These are phyloP conservation scores for Carcina quercana DNA, from an alignment of 2,888 invertebrate genomes.

Conservation along the genomic window DNA sequence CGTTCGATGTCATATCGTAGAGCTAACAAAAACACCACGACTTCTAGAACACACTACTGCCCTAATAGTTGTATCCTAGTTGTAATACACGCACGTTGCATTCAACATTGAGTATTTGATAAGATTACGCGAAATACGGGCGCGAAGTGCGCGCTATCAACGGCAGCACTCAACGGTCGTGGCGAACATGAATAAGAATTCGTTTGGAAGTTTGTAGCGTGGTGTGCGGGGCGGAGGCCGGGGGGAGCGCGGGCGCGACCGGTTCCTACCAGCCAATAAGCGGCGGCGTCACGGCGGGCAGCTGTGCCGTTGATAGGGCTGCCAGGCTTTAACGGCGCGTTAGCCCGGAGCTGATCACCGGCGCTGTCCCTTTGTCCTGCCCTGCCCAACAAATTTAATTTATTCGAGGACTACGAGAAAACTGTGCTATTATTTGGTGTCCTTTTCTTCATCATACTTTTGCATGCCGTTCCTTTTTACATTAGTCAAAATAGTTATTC, in stretches of 20 bases:
- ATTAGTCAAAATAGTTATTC: too few relatives aligned
- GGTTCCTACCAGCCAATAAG: slow-evolving; percentile 60
- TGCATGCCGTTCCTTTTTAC: too few relatives aligned
- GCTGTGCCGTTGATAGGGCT: slow-evolving; percentile 50
- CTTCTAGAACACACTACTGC: slow-evolving; percentile 20
- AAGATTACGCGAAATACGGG: slow-evolving; percentile 69
- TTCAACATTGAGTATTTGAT: slow-evolving; percentile 55
- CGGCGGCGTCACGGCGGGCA: slow-evolving; percentile 55
- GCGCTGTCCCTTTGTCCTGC: too few relatives aligned
- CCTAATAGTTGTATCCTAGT: too few relatives aligned
- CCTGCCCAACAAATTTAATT: too few relatives aligned
- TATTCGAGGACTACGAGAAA: too few relatives aligned
- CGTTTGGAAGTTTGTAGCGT: slow-evolving; percentile 56
- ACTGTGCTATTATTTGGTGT: too few relatives aligned
- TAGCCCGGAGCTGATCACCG: too few relatives aligned
- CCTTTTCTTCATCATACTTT: too few relatives aligned
- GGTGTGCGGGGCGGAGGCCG: slow-evolving; percentile 31
- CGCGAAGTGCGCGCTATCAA: slow-evolving; percentile 48
- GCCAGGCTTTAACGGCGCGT: too few relatives aligned
- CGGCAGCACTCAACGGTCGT: slow-evolving; percentile 69
- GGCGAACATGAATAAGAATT: slow-evolving; percentile 70
- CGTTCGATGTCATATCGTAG: slow-evolving; percentile 58
- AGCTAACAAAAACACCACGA: not conserved
- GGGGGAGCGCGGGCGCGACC: slow-evolving; percentile 45
- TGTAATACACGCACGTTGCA: slow-evolving; percentile 36